These are phyloP conservation scores for Globodera rostochiensis DNA, from an alignment of 1,140 invertebrate species.

Conservation along the genomic window DNA sequence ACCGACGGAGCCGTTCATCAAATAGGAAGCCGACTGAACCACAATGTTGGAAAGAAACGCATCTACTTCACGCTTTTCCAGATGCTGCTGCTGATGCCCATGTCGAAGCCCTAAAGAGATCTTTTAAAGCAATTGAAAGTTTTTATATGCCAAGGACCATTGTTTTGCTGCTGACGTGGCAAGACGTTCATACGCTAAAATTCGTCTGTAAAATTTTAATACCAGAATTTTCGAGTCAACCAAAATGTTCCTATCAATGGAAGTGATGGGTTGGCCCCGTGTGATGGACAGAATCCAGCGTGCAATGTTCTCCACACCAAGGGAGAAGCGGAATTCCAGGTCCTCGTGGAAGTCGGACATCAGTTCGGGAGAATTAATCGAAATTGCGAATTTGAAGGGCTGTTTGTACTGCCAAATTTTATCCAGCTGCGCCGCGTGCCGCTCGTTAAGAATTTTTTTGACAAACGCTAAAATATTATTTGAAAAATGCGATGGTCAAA, in stretches of 20 bases:
- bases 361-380: constrained; percentile 92
- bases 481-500: not conserved
- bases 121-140: not conserved
- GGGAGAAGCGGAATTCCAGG: constrained; percentile 66
- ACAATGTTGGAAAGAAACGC: constrained; percentile 53
- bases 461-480: constrained; percentile 25
- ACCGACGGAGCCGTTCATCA: constrained; percentile 67
- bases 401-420: constrained; percentile 72
- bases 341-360: constrained; percentile 91
- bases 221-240: not conserved
- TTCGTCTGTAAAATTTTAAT: not conserved
- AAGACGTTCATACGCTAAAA: not conserved
- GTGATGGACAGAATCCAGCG: constrained; percentile 61
- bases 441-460: constrained; percentile 42
- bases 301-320: constrained; percentile 65
- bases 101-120: not conserved
- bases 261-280: constrained; percentile 59
- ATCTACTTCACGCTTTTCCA: constrained; percentile 47
- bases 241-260: constrained; percentile 48
- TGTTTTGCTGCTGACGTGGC: not conserved
- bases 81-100: constrained; percentile 9
- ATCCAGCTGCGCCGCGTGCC: constrained; percentile 43
- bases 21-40: constrained; percentile 55
- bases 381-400: constrained; percentile 92
- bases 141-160: not conserved